A percentile compares a stretch with the other conserved stretches of the same genome.
phyloP scores from a whole-genome alignment of 2,888 invertebrate genomes.

The Archips xylosteana region DNA sequence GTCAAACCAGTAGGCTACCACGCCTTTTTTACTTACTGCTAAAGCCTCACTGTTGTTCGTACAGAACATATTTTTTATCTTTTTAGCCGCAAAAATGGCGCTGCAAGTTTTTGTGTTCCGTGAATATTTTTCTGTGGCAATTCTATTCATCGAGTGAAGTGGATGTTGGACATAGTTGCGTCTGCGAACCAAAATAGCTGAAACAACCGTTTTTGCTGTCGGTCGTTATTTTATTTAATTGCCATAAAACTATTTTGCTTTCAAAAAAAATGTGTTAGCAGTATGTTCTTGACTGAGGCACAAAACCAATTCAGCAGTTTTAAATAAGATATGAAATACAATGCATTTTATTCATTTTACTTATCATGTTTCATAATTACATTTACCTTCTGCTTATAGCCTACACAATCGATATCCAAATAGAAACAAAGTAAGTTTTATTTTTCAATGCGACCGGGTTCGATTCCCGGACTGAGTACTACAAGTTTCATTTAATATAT shows the following conservation, averaged over 20 bases:
- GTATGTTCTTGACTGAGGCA: too few species aligned
- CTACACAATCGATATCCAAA: too few species aligned
- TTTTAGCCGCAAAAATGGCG: conserved; percentile 37
- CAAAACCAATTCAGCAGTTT: too few species aligned
- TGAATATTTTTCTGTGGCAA: conserved; percentile 40
- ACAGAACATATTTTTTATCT: conserved; percentile 29
- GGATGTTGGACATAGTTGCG: conserved; percentile 25
- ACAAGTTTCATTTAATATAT: too few species aligned
- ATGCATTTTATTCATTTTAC: too few species aligned
- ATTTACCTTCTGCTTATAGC: too few species aligned
- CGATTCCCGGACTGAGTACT: too few species aligned
- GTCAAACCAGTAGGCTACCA: too few species aligned
- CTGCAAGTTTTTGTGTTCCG: conserved; percentile 35
- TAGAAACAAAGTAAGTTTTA: too few species aligned
- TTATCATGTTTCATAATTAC: too few species aligned
- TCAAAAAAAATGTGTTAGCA: background rate
- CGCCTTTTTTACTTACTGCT: background rate
- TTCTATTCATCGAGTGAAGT: conserved; percentile 38
- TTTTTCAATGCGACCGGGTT: too few species aligned
- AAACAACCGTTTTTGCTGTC: background rate
- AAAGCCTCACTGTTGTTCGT: background rate
- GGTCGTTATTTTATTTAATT: background rate
- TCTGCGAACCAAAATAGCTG: conserved; percentile 18
- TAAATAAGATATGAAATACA: too few species aligned
- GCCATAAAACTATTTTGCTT: background rate